Base-by-base conservation (phyloP, 2,113 vertebrate species). In the Nerophis lumbriciformis region DNA sequence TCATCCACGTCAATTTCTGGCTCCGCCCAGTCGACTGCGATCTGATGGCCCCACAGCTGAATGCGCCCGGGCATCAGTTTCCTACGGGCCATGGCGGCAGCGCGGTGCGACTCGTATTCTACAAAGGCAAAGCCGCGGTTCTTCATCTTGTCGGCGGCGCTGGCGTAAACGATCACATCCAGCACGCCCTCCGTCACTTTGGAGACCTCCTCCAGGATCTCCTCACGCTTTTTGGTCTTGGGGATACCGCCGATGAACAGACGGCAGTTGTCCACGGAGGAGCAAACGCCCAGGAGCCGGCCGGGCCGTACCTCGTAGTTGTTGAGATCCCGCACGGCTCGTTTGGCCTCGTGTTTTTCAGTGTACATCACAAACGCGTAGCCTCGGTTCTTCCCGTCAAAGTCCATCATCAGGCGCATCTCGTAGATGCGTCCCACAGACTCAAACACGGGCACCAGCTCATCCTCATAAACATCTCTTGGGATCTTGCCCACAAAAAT, bases 371-470 rank as follows among this genome's bases (percentile, higher is more conserved):
- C 95, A 0, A 98, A 98, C 38, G 97, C 96, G 0, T 99, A 99
- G 50, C 97, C 97, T 0, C 97, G 91, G 86, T 99, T 99, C 87
- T 98, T 98, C 50, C 97, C 97, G 0, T 99, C 97, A 8, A 99
- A 99, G 87, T 99, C 97, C 97, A 98, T 98, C 97, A 99, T 99
- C 63, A 99, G 84, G 12, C 97, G 95, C 94, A 99, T 95, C 89
- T 99, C 97, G 0, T 98, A 99, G 89, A 99, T 97, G 66, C 93
- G 92, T 6, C 97, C 97, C 0, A 94, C 93, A 0, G 91, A 74
- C 87, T 98, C 96, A 1, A 99, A 98, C 63, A 97, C 94, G 0
- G 97, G 97, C 47, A 99, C 96, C 0, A 99, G 87, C 85, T 99
- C 96, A 8, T 99, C 96, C 75, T 99, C 97, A 0, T 98, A 99